Evolutionary conservation across 2,797 vertebrate genomes (phyloP).

Genomic region (Vireo griseus): DNA sequence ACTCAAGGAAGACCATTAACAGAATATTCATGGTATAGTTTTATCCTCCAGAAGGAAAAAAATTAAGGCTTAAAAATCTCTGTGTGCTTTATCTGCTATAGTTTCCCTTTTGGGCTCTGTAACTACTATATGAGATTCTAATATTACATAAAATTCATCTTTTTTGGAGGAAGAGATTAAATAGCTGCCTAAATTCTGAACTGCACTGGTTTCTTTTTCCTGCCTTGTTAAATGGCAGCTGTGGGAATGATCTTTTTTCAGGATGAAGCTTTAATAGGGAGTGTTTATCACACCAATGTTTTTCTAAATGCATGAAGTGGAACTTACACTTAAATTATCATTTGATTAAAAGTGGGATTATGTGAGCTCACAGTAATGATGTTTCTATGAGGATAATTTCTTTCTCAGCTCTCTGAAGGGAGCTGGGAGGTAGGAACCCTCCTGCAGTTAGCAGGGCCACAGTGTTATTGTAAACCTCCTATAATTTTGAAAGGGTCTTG

Average conservation of each 20-base stretch:
- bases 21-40: background rate
- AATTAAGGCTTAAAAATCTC: background rate
- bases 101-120: background rate
- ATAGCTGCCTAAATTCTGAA: background rate
- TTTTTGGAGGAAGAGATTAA: background rate
- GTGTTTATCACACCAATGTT: background rate
- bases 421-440: background rate
- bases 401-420: background rate
- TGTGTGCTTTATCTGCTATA: background rate
- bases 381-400: background rate
- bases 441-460: background rate
- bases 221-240: background rate
- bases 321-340: background rate
- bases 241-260: background rate
- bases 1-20: background rate
- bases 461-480: background rate
- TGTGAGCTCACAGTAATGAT: background rate
- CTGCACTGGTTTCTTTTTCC: background rate
- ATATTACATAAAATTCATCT: background rate
- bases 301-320: background rate
- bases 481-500: background rate
- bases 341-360: conserved; percentile 11
- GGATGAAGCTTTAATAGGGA: background rate
- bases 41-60: background rate
- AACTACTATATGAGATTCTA: background rate